A percentile compares a stretch with the other conserved stretches of the same genome.
phyloP scores from a whole-genome alignment of 2,797 vertebrate genomes.

The Octomys mimax region DNA sequence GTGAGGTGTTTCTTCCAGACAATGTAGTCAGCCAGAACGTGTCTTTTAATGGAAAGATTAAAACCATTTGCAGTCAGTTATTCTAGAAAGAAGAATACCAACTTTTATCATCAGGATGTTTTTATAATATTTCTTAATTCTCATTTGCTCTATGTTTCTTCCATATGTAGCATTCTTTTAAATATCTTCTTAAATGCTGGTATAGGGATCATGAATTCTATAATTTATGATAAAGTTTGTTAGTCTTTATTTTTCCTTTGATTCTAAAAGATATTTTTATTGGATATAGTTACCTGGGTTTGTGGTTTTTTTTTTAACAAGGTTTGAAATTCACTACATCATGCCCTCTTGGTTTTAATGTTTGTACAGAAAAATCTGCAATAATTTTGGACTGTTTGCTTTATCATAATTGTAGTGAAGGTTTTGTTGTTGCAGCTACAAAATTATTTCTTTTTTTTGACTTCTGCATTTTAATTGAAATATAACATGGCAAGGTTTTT shows the following conservation, averaged over 20 bases:
- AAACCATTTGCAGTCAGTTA: background rate
- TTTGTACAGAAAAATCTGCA: background rate
- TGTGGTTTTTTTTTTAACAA: background rate
- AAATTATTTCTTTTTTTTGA: background rate
- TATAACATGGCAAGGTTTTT: background rate
- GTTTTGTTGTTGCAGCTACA: background rate
- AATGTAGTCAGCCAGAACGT: background rate
- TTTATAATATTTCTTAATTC: background rate
- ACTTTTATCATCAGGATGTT: background rate
- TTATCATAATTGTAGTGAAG: background rate
- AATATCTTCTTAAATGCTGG: background rate
- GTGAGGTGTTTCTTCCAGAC: background rate
- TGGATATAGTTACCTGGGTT: background rate
- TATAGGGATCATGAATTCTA: background rate
- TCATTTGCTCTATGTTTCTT: background rate
- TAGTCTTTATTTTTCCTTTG: background rate
- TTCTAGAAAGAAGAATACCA: background rate
- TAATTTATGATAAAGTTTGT: background rate
- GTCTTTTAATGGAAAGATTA: background rate
- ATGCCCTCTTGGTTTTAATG: background rate
- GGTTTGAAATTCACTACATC: background rate
- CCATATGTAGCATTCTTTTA: background rate
- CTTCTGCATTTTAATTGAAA: background rate
- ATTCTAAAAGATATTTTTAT: background rate
- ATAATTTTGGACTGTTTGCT: background rate